A percentile compares a stretch with the other conserved stretches of the same genome.
These are phyloP conservation scores for Rhabditoides inermis DNA, from an alignment of 2,888 invertebrate species.

Conservation along the genomic window DNA sequence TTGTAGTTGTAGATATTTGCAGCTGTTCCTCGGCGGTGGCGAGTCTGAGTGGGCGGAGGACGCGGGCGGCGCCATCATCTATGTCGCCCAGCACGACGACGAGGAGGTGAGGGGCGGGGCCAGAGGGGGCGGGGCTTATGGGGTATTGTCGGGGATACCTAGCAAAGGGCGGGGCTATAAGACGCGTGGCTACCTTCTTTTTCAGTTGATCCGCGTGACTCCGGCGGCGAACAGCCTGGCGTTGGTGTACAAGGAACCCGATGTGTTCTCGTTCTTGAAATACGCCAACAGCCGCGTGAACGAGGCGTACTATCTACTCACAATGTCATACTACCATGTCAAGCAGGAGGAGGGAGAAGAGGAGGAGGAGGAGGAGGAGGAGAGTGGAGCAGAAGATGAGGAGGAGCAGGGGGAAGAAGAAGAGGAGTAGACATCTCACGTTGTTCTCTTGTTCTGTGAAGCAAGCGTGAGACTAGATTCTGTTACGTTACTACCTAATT, in stretches of 20 bases:
- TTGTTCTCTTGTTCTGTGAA: too few species aligned
- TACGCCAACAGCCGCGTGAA: constrained; percentile 30
- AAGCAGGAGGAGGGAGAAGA: too few species aligned
- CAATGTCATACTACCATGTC: constrained; percentile 22
- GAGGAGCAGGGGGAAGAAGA: too few species aligned
- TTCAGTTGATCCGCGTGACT: constrained; percentile 31
- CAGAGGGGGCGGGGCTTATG: too few species aligned
- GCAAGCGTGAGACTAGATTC: too few species aligned
- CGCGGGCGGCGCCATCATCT: constrained; percentile 37
- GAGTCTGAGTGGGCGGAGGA: constrained; percentile 21
- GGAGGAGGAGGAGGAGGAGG: too few species aligned
- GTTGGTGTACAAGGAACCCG: constrained; percentile 40
- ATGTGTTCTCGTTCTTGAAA: constrained; percentile 43
- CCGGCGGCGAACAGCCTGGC: constrained; percentile 30
- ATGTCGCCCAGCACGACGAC: constrained; percentile 32
- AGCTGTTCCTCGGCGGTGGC: constrained; percentile 31
- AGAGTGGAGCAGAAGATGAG: too few species aligned
- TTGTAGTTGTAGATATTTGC: constrained; percentile 23
- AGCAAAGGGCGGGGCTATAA: neutral
- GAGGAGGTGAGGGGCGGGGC: too few species aligned
- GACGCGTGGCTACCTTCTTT: too few species aligned
- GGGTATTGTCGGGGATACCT: neutral
- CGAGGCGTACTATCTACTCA: constrained; percentile 18
- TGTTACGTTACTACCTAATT: too few species aligned
- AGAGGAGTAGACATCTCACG: too few species aligned